Conservation (phyloP, 2,888 invertebrate genomes). For the Megalurothrips usitatus region DNA sequence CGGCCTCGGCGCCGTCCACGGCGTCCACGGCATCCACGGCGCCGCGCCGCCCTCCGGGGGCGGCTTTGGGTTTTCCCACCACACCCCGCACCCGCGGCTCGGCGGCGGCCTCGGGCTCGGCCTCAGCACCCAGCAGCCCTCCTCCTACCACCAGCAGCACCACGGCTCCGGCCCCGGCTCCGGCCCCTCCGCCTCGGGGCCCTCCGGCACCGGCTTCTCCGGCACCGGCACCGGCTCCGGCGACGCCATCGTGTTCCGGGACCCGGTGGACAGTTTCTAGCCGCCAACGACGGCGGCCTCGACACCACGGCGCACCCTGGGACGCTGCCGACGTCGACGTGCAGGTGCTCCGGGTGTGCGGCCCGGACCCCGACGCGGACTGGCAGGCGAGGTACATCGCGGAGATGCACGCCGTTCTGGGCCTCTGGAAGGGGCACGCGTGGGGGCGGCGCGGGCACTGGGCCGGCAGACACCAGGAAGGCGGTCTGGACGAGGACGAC, state of each 20-base stretch:
- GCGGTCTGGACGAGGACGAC: background rate
- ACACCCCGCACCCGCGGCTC: background rate
- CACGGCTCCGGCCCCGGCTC: background rate
- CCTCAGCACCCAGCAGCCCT: conserved; percentile 12
- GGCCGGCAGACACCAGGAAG: background rate
- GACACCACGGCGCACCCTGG: background rate
- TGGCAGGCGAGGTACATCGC: background rate
- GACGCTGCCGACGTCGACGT: background rate
- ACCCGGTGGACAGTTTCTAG: conserved; percentile 9
- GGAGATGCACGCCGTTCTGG: background rate
- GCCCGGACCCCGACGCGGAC: background rate
- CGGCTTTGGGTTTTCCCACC: background rate
- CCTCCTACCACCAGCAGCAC: conserved; percentile 19
- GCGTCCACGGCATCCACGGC: background rate
- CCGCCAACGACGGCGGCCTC: background rate
- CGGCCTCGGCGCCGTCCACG: background rate
- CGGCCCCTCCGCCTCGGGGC: background rate
- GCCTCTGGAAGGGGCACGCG: background rate
- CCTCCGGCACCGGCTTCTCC: background rate
- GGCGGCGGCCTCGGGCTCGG: background rate
- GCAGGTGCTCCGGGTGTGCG: background rate
- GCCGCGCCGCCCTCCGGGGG: background rate
- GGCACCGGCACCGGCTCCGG: background rate
- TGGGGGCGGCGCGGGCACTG: background rate
- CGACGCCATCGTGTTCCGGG: conserved; percentile 7